Conservation (phyloP, 2,797 vertebrate species). For the Antennarius maculatus region DNA sequence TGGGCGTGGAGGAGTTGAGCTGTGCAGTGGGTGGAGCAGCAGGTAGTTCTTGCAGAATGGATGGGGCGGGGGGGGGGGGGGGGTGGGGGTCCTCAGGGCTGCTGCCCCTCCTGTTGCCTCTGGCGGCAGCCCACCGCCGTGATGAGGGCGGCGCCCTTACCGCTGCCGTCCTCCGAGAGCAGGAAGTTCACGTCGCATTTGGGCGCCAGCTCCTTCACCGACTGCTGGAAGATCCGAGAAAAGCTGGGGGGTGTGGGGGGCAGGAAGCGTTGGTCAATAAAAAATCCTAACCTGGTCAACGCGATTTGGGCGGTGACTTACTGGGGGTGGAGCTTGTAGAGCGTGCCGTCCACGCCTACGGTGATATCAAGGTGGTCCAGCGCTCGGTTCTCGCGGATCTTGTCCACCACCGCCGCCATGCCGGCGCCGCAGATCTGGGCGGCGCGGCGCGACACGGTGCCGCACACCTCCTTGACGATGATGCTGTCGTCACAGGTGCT, state of each 20-base stretch:
- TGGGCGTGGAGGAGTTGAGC: constrained; percentile 67
- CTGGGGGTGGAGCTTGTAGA: constrained; percentile 99
- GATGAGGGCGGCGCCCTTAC: constrained; percentile 96
- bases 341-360: constrained; percentile 95
- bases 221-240: constrained; percentile 91
- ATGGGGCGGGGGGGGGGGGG: too few relatives aligned
- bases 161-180: constrained; percentile 93
- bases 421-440: constrained; percentile 95
- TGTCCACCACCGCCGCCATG: constrained; percentile 97
- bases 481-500: constrained; percentile 98
- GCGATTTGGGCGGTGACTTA: constrained; percentile 74
- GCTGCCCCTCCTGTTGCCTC: constrained; percentile 73
- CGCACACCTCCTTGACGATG: constrained; percentile 94
- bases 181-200: constrained; percentile 93
- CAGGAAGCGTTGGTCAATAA: too few relatives aligned
- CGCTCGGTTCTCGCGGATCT: constrained; percentile 94
- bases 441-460: constrained; percentile 89
- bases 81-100: constrained; percentile 62
- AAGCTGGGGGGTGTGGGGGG: constrained; percentile 79
- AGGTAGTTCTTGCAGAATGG: constrained; percentile 25
- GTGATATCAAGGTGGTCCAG: constrained; percentile 91
- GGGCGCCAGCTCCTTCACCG: constrained; percentile 91
- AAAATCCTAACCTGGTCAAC: too few relatives aligned
- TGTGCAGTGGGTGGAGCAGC: constrained; percentile 55
- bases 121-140: constrained; percentile 91